Base-by-base conservation (phyloP, 2,113 vertebrate genomes). In the Nesoenas mayeri region DNA sequence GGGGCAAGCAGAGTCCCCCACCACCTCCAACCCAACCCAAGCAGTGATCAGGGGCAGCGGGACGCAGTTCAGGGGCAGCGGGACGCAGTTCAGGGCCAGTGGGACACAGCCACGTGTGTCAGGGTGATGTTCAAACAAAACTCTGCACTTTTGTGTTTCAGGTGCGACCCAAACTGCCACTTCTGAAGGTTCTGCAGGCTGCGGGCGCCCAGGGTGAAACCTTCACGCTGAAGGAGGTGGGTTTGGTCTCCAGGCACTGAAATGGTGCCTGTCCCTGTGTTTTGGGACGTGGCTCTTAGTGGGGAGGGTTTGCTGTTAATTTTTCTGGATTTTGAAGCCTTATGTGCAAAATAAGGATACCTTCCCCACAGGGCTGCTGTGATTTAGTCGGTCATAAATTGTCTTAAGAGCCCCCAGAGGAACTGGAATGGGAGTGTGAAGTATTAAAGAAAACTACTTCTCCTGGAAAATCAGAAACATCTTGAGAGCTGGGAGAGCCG, bases 151-250 rank as follows among this genome's bases (percentile, higher is more conserved):
- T 9, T 95, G 88, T 93, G 6, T 79, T 88, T 13, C 85, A 99
- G 99, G 98, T 99, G 91, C 97, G 98, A 94, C 99, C 99, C 88
- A 99, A 97, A 88, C 91, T 97, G 54, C 98, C 98, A 16, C 98
- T 99, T 19, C 96, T 99, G 96, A 99, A 98, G 97, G 98, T 99
- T 91, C 96, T 99, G 93, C 99, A 98, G 88, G 98, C 98, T 85
- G 99, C 99, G 21, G 99, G 99, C 19, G 99, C 99, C 61, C 98
- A 98, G 66, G 99, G 99, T 36, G 98, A 99, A 61, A 97, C 98
- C 67, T 99, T 99, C 97, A 99, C 99, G 0, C 97, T 99, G 85
- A 99, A 99, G 94, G 99, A 99, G 98, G 99, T 99, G 88, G 92
- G 98, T 10, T 44, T 15, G 26, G 24, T 10, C 65, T 15, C 20